phyloP scores from a whole-genome alignment of 2,888 invertebrate genomes.

The Rhogogaster chlorosoma region DNA sequence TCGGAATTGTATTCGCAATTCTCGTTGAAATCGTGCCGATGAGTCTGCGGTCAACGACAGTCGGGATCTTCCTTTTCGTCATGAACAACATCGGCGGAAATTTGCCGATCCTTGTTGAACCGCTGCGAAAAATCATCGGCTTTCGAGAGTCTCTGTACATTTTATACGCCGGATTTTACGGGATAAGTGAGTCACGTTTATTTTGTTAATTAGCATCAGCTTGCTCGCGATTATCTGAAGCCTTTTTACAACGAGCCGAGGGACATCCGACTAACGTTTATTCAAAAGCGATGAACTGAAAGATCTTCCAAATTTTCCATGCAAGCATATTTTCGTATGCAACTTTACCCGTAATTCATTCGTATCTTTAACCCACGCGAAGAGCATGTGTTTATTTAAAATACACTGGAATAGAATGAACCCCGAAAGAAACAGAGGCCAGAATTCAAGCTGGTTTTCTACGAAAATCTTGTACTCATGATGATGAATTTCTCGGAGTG shows the following conservation, averaged over 20 bases:
- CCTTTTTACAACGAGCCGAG: not conserved
- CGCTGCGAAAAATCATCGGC: slow-evolving; percentile 89
- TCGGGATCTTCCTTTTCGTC: slow-evolving; percentile 93
- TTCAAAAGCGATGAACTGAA: not conserved
- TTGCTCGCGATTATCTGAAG: not conserved
- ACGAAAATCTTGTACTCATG: not conserved
- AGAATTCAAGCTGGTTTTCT: not conserved
- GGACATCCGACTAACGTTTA: not conserved
- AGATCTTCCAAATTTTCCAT: not conserved
- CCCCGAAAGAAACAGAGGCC: not conserved
- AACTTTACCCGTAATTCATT: not conserved
- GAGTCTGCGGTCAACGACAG: slow-evolving; percentile 89
- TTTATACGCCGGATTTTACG: slow-evolving; percentile 93
- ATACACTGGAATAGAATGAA: slow-evolving; percentile 34
- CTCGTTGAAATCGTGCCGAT: slow-evolving; percentile 93
- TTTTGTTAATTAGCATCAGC: not conserved
- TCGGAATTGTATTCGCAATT: slow-evolving; percentile 94
- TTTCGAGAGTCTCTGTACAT: slow-evolving; percentile 92
- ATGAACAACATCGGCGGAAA: slow-evolving; percentile 97
- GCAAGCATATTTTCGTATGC: not conserved
- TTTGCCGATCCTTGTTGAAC: slow-evolving; percentile 92
- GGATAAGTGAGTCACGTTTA: slow-evolving; percentile 84
- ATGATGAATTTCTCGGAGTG: slow-evolving; percentile 12
- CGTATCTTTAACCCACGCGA: not conserved
- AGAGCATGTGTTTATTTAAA: slow-evolving; percentile 32